These are phyloP conservation scores for Corvus hawaiiensis DNA, from an alignment of 2,113 vertebrate species.

Conservation along the genomic window DNA sequence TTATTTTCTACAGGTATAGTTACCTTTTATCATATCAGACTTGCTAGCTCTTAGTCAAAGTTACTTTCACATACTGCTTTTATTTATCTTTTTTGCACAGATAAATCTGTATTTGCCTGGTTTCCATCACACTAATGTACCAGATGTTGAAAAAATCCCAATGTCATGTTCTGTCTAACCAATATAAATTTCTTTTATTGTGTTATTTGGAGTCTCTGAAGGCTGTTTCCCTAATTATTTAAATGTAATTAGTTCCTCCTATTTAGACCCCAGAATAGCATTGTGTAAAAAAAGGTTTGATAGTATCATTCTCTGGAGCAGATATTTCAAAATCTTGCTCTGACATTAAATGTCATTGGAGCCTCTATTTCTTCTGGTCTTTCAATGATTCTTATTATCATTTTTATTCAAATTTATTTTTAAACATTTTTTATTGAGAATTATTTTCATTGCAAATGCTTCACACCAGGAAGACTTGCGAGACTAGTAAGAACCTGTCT, in stretches of 20 bases:
- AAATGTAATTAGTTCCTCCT: neutral
- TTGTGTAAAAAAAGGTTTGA: neutral
- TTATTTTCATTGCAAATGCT: neutral
- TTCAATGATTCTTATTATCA: neutral
- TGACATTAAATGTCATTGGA: neutral
- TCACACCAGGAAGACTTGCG: neutral
- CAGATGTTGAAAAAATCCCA: neutral
- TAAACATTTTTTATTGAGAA: neutral
- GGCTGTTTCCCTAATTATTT: neutral
- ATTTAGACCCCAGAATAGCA: neutral
- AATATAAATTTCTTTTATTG: neutral
- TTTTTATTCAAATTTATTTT: neutral
- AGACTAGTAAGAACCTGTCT: neutral
- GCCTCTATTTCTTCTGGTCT: neutral
- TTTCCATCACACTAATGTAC: neutral
- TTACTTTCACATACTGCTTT: neutral
- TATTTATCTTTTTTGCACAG: neutral
- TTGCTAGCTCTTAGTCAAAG: neutral
- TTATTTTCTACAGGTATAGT: neutral
- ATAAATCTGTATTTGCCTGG: neutral
- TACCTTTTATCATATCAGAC: neutral
- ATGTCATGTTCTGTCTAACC: neutral
- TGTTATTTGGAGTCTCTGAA: neutral
- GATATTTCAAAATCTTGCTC: neutral
- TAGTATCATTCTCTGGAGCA: neutral